Evolutionary conservation across 2,888 invertebrate genomes (phyloP).

Genomic region (Glaucopsyche alexis): DNA sequence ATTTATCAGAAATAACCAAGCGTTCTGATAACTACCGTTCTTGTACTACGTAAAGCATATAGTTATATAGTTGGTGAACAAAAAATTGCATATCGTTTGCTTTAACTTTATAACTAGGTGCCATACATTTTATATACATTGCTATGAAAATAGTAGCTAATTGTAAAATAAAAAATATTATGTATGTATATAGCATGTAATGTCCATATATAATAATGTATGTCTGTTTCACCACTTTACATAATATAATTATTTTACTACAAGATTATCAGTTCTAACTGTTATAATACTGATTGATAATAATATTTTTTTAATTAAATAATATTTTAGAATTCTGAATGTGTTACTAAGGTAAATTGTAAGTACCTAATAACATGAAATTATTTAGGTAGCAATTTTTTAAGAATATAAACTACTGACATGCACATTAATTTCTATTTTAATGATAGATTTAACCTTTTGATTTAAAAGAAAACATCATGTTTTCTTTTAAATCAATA

Average conservation of each 20-base stretch:
- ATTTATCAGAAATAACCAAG: conserved; percentile 81
- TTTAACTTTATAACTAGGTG: not conserved
- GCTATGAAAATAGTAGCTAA: not conserved
- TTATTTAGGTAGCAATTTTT: not conserved
- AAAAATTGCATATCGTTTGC: not conserved
- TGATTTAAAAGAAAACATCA: no score
- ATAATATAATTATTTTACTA: not conserved
- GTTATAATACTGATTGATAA: no score
- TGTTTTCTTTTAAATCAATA: no score
- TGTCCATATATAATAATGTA: not conserved
- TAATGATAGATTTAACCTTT: no score
- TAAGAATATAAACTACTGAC: no score
- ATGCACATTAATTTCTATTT: no score
- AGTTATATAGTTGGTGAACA: not conserved
- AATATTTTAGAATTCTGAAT: no score
- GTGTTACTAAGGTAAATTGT: no score
- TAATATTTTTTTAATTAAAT: no score
- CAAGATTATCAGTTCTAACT: not conserved
- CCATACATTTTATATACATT: not conserved
- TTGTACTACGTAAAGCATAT: conserved; percentile 67
- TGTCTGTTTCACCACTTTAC: not conserved
- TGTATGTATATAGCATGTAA: not conserved
- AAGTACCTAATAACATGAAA: no score
- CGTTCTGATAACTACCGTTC: conserved; percentile 82
- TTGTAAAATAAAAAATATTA: conserved; percentile 1